Conservation (phyloP, 2,888 invertebrate genomes). For the Linyphia triangularis region DNA sequence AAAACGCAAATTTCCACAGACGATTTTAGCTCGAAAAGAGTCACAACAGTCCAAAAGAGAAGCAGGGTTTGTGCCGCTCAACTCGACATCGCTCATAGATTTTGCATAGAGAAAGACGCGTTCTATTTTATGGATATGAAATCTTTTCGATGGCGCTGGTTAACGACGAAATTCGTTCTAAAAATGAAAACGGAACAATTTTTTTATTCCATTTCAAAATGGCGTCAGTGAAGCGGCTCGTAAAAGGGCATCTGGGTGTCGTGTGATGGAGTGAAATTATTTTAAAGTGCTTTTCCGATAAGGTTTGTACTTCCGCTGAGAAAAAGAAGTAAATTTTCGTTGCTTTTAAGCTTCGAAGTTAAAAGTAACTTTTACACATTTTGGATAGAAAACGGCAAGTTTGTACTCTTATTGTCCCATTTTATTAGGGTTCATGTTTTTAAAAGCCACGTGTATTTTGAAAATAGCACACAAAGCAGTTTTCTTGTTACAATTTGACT, state of each 20-base stretch:
- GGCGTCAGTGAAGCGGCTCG: conserved; percentile 9
- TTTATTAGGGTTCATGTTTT: no score
- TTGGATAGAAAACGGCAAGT: no score
- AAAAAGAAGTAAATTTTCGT: conserved; percentile 12
- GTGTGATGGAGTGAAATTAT: conserved; percentile 16
- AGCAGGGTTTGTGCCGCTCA: neutral
- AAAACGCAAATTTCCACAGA: neutral
- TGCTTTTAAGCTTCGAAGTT: neutral
- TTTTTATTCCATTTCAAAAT: conserved; percentile 24
- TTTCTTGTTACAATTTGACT: no score
- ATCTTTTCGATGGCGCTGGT: conserved; percentile 16
- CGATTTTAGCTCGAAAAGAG: neutral
- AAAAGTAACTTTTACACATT: neutral
- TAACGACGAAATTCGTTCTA: conserved; percentile 24
- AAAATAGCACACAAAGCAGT: no score
- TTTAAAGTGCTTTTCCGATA: conserved; percentile 43
- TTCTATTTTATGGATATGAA: conserved; percentile 18
- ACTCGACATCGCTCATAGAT: conserved; percentile 16
- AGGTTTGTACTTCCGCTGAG: conserved; percentile 20
- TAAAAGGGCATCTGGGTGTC: neutral
- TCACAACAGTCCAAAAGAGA: conserved; percentile 1
- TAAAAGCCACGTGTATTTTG: no score
- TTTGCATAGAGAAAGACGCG: conserved; percentile 18
- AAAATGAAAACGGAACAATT: conserved; percentile 6
- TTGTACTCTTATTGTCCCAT: no score